These are phyloP conservation scores for Solea solea DNA, from an alignment of 2,113 vertebrate genomes.

Conservation along the genomic window DNA sequence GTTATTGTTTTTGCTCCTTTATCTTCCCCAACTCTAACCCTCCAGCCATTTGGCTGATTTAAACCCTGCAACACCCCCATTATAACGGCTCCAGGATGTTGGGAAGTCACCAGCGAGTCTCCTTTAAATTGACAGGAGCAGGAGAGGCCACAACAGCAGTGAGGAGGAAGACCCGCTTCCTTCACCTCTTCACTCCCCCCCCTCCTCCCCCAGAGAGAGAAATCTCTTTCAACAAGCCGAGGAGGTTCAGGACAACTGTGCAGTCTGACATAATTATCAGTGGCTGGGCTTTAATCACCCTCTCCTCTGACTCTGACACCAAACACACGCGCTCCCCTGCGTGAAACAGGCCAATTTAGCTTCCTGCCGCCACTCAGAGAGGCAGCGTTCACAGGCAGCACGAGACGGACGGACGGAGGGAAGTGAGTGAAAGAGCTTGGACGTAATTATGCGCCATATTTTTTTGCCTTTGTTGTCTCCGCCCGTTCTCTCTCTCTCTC, in stretches of 20 bases:
- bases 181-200: constrained; percentile 47
- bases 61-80: constrained; percentile 22
- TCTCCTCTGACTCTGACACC: constrained; percentile 81
- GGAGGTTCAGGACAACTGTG: constrained; percentile 76
- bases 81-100: constrained; percentile 17
- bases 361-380: constrained; percentile 65
- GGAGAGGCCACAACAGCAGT: constrained; percentile 66
- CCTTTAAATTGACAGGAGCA: constrained; percentile 65
- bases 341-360: constrained; percentile 81
- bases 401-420: constrained; percentile 43
- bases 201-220: constrained; percentile 67
- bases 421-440: constrained; percentile 25
- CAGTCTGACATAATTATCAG: constrained; percentile 82
- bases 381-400: constrained; percentile 56
- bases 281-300: constrained; percentile 83
- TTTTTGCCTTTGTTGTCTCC: constrained; percentile 64
- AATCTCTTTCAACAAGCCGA: constrained; percentile 83
- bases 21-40: constrained; percentile 7
- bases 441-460: constrained; percentile 58
- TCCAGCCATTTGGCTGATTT: constrained; percentile 44
- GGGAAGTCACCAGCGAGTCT: constrained; percentile 36
- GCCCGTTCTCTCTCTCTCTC: not conserved
- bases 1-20: constrained; percentile 16
- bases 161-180: constrained; percentile 73
- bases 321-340: constrained; percentile 74